Evolutionary conservation across 2,113 vertebrate genomes (phyloP).

Genomic region (Leiothrix lutea): DNA sequence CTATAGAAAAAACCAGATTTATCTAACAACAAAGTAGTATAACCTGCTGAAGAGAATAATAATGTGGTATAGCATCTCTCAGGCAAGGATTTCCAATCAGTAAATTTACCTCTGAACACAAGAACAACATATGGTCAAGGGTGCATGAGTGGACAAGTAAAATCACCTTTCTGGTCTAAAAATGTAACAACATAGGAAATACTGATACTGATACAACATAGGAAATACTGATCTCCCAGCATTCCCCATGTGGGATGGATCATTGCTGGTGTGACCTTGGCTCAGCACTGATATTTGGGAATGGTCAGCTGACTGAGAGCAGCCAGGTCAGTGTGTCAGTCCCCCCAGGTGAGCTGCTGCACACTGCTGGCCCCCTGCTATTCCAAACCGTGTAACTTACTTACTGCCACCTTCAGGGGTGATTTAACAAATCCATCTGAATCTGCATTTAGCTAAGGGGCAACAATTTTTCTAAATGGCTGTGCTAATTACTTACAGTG

Average conservation of each 20-base stretch:
- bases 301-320: neutral
- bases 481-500: neutral
- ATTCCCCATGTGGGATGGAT: neutral
- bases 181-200: neutral
- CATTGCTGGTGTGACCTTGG: neutral
- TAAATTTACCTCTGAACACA: neutral
- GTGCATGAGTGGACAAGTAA: neutral
- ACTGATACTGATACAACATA: neutral
- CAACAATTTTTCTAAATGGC: slow-evolving; percentile 30
- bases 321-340: slow-evolving; percentile 45
- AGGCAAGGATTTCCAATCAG: neutral
- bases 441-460: slow-evolving; percentile 11
- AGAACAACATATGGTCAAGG: neutral
- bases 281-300: neutral
- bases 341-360: neutral
- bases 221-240: neutral
- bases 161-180: neutral
- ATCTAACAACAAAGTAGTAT: neutral
- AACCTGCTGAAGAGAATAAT: neutral
- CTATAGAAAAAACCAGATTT: neutral
- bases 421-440: slow-evolving; percentile 8
- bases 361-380: neutral
- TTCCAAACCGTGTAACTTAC: neutral
- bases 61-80: neutral
- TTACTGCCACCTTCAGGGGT: neutral